Evolutionary conservation across 2,113 vertebrate genomes (phyloP), one percentile per base, ranked within the genome.

Genomic region (Prionailurus bengalensis): DNA sequence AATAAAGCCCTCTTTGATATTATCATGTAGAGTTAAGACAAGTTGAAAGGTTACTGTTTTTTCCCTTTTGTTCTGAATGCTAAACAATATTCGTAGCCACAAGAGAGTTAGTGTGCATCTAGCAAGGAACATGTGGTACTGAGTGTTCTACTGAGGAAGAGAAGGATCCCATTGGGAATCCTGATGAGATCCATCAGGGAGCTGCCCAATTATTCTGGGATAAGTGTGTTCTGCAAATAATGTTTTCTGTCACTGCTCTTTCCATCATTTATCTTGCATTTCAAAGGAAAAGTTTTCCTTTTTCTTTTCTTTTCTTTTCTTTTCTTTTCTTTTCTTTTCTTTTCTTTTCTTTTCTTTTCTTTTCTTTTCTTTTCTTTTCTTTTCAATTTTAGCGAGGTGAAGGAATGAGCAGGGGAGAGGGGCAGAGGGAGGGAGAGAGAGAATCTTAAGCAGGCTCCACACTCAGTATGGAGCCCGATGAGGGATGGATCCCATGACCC

Each of bases 1-100:
- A 31, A 45, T 31, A 94, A 79, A 71, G 53, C 55, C 6, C 14
- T 73, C 66, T 91, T 94, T 86, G 42, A 65, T 61, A n/a, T 83
- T 87, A 31, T 1, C 36, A 10, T 9, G 3, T n/a, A 42, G 42
- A 61, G 12, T 74, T n/a, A 66, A 87, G 70, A 63, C 6, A 74
- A n/a, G 23, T 65, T n/a, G 68, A 63, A 53, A 96, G n/a, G 36
- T 48, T 74, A 58, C 0, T 42, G 21, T 51, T 53, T 61, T 58
- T 66, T 27, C 31, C n/a, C n/a, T 65, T 16, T 73, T 27, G 33
- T 82, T 73, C 68, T 73, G 61, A 31, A 71, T 42, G 33, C 45
- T 89, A 3, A 71, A 53, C 53, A 85, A 66, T 68, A 66, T 84
- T 85, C 42, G 19, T 55, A 71, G 51, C 39, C 29, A 36, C 71